Conservation (phyloP, 2,888 invertebrate species). For the Lingula anatina region DNA sequence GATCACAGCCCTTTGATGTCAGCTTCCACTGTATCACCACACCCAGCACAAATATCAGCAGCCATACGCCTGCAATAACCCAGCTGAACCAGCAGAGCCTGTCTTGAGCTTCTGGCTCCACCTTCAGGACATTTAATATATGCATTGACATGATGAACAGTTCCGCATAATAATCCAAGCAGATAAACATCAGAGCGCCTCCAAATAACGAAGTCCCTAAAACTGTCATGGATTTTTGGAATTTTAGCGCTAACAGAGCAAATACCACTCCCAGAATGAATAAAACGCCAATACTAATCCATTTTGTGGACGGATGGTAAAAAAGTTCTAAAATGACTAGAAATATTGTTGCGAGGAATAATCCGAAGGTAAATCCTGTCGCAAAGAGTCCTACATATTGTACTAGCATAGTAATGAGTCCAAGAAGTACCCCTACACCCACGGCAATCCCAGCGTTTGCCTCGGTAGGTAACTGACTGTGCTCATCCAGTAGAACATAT, state of each 20-base stretch:
- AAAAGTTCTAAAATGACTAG: conserved; percentile 57
- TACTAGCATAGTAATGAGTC: conserved; percentile 75
- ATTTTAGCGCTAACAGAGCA: conserved; percentile 68
- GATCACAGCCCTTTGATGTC: conserved; percentile 54
- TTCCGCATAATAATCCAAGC: conserved; percentile 73
- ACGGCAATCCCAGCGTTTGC: conserved; percentile 70
- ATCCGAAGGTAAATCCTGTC: conserved; percentile 73
- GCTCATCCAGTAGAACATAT: conserved; percentile 75
- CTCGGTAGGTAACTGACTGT: conserved; percentile 63
- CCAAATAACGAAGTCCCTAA: conserved; percentile 73
- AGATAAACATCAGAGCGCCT: conserved; percentile 66
- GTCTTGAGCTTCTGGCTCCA: conserved; percentile 27
- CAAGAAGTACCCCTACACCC: conserved; percentile 70
- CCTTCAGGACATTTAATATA: conserved; percentile 66
- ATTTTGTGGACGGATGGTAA: conserved; percentile 60
- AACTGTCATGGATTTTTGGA: conserved; percentile 70
- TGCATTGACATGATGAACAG: conserved; percentile 64
- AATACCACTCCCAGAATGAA: conserved; percentile 66
- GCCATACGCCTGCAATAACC: conserved; percentile 64
- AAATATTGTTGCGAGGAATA: conserved; percentile 51
- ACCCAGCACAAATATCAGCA: conserved; percentile 65
- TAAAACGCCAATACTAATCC: conserved; percentile 65
- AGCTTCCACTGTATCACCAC: conserved; percentile 65
- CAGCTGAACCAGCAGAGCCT: conserved; percentile 70
- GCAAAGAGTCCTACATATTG: conserved; percentile 78